Conservation (phyloP, 2,888 invertebrate species). For the Brachypterus glaber region DNA sequence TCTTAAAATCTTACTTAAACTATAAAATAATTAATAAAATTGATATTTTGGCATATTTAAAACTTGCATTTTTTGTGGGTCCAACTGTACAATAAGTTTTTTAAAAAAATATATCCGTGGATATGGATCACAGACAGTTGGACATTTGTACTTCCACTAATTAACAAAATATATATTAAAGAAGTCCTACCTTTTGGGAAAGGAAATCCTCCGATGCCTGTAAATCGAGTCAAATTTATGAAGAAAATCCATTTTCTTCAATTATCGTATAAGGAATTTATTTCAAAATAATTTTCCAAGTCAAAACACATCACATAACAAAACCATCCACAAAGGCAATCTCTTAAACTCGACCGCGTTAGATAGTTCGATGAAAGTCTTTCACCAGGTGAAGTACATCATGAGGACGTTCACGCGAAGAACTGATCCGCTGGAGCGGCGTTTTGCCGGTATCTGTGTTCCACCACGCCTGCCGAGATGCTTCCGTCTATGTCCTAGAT, state of each 20-base stretch:
- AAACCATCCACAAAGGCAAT: no score
- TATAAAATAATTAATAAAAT: no score
- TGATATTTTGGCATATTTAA: no score
- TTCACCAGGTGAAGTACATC: constrained; percentile 15
- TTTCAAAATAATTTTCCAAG: background rate
- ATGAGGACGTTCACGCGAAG: constrained; percentile 19
- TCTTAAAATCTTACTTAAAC: no score
- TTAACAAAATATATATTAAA: background rate
- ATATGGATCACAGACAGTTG: no score
- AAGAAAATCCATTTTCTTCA: constrained; percentile 2
- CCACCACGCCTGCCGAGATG: constrained; percentile 32
- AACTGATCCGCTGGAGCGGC: constrained; percentile 24
- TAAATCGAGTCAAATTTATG: constrained; percentile 23
- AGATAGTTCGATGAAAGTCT: no score
- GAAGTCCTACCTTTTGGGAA: constrained; percentile 24
- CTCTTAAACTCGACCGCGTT: no score
- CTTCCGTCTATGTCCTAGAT: constrained; percentile 15
- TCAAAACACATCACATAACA: constrained; percentile 11
- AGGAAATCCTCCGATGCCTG: constrained; percentile 20
- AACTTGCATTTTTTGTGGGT: no score
- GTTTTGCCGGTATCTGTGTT: constrained; percentile 27
- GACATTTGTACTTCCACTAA: no score
- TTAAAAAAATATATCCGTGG: no score
- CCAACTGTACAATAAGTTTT: no score
- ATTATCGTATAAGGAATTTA: background rate